Conservation (phyloP, 2,113 vertebrate genomes). For the Dissostichus mawsoni region DNA sequence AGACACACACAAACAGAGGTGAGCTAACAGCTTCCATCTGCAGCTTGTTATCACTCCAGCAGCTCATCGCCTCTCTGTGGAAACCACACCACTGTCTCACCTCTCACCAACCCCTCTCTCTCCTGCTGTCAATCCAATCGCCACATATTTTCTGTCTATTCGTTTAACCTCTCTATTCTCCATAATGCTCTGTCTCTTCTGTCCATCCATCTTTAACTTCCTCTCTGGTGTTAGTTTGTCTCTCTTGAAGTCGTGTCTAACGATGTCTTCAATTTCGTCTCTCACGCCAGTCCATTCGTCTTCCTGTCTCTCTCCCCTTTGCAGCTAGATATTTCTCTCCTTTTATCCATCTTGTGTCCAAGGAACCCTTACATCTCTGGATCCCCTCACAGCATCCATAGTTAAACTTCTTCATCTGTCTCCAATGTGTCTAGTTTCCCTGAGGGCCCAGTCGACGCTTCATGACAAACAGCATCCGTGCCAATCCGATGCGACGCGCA, state of each 20-base stretch:
- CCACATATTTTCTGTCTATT: conserved; percentile 36
- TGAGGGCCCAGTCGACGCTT: conserved; percentile 19
- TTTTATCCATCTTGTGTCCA: conserved; percentile 18
- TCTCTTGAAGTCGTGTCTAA: conserved; percentile 32
- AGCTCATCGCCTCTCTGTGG: conserved; percentile 52
- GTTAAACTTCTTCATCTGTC: conserved; percentile 66
- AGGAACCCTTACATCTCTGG: not conserved
- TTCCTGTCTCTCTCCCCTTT: conserved; percentile 23
- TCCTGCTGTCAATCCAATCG: conserved; percentile 45
- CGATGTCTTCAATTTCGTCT: conserved; percentile 47
- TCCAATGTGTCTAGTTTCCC: conserved; percentile 61
- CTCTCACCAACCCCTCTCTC: conserved; percentile 39
- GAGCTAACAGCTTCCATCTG: conserved; percentile 70
- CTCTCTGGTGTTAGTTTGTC: conserved; percentile 8
- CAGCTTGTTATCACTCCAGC: conserved; percentile 68
- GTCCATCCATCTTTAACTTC: conserved; percentile 25
- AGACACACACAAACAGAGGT: conserved; percentile 31
- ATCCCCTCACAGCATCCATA: conserved; percentile 31
- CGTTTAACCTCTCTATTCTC: conserved; percentile 6
- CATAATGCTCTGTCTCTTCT: conserved; percentile 17
- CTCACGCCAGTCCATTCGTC: conserved; percentile 28
- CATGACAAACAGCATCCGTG: conserved; percentile 58
- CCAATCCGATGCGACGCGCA: conserved; percentile 57
- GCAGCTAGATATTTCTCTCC: conserved; percentile 14
- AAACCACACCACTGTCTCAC: conserved; percentile 56